Evolutionary conservation across 2,797 vertebrate genomes (phyloP), one percentile per base, ranked within the genome.

Genomic region (Enteromius radiatus): DNA sequence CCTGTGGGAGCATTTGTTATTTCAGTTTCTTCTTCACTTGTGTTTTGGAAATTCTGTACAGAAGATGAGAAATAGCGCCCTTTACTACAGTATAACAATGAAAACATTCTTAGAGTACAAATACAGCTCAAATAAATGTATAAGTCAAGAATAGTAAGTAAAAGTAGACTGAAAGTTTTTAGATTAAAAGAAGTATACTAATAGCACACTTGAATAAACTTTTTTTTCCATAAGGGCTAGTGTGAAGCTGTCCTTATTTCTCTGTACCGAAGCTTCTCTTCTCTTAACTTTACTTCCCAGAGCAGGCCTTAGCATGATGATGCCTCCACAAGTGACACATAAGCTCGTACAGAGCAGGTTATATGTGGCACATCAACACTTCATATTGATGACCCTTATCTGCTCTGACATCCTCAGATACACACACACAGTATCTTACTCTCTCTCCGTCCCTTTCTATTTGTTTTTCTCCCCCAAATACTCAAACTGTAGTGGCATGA

Each of bases 401-500:
- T 76, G n/a, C 36, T 76, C 4, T 45, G 56, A 78, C 65, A 69
- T 69, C 41, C 38, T 33, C 36, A 47, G 21, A 69, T 36, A 23
- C 69, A 73, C 17, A 45, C 36, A 38, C 76, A 43, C 47, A 43
- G 7, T 74, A 23, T 67, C 52, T 59, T 23, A 68, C 26, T 70
- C 71, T 61, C 6, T 36, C 69, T 63, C 11, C 11, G n/a, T 64
- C 23, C 19, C 49, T 61, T 19, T 61, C 8, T 43, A 3, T 19
- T 11, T 41, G 10, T 23, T 47, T 49, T 33, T 76, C 49, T 47
- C 17, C 36, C 3, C 14, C n/a, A 67, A 31, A 68, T 45, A 49
- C 61, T 49, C 21, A 17, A 78, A 56, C 10, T 17, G 47, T 64
- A 56, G 8, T 82, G 68, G 71, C 75, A 56, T 65, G 67, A 28